phyloP scores from a whole-genome alignment of 2,113 vertebrate species.

The Mormyrus iriodes region DNA sequence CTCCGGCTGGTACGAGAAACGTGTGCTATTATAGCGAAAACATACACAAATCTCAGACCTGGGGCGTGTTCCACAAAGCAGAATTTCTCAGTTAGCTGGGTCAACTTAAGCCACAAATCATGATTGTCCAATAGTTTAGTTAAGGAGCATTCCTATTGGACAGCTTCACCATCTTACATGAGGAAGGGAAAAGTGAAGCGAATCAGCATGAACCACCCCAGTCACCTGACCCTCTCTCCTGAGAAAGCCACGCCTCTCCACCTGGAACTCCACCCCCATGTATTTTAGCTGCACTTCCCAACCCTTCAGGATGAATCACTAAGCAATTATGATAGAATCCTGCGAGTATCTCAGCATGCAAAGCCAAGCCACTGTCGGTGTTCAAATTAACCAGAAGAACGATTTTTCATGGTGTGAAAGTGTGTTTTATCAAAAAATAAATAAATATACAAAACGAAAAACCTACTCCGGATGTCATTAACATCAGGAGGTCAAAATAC shows the following conservation, averaged over 20 bases:
- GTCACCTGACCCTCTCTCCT: background rate
- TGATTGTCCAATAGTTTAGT: background rate
- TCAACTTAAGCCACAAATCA: background rate
- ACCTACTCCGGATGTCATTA: background rate
- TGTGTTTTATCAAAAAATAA: background rate
- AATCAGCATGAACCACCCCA: background rate
- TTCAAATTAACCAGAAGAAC: background rate
- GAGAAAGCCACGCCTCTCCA: background rate
- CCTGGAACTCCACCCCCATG: background rate
- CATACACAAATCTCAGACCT: background rate
- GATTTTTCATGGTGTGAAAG: background rate
- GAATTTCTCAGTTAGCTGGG: background rate
- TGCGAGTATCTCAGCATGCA: background rate
- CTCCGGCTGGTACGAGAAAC: background rate
- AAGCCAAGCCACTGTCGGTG: background rate
- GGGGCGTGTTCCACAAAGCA: background rate
- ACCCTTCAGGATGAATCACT: background rate
- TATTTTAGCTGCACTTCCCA: background rate
- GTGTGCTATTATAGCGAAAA: background rate
- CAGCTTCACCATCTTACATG: background rate
- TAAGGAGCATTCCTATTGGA: background rate
- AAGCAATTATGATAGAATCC: background rate
- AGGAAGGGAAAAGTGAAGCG: background rate
- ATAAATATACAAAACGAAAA: background rate
- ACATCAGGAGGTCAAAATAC: slow-evolving; percentile 5